A percentile compares a stretch with the other conserved stretches of the same genome.
Evolutionary conservation across 2,888 invertebrate genomes (phyloP).

Genomic region (Ennomos erosarius): DNA sequence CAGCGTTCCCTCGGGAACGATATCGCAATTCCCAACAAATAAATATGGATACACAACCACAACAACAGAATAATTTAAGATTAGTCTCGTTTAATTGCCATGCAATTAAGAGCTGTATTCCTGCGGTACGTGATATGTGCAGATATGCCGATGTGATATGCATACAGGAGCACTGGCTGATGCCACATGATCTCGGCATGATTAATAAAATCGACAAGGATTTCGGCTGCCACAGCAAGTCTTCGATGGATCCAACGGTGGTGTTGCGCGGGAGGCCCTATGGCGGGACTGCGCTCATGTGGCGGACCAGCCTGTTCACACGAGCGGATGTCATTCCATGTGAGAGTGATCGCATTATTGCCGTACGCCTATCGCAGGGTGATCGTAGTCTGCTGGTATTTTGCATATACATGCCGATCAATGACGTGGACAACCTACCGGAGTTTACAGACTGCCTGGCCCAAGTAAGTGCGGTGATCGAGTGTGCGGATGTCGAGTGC

Average conservation of each 20-base stretch:
- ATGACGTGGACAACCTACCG: too few relatives aligned
- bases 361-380: neutral
- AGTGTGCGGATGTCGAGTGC: too few relatives aligned
- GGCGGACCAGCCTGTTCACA: constrained; percentile 25
- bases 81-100: constrained; percentile 17
- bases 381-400: too few relatives aligned
- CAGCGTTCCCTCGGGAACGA: constrained; percentile 11
- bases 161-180: constrained; percentile 36
- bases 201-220: constrained; percentile 25
- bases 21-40: constrained; percentile 4
- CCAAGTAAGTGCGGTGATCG: too few relatives aligned
- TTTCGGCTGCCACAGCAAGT: constrained; percentile 27
- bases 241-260: constrained; percentile 28
- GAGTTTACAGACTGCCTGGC: too few relatives aligned
- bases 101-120: constrained; percentile 13
- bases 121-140: constrained; percentile 15
- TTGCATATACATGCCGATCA: too few relatives aligned
- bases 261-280: constrained; percentile 25
- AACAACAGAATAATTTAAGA: neutral
- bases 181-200: constrained; percentile 23
- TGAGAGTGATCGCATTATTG: neutral
- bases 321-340: constrained; percentile 20
- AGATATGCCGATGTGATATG: constrained; percentile 22
- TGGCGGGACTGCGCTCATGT: constrained; percentile 33
- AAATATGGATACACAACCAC: constrained; percentile 6